Conservation (phyloP, 2,113 vertebrate species). For the Etia nguti region DNA sequence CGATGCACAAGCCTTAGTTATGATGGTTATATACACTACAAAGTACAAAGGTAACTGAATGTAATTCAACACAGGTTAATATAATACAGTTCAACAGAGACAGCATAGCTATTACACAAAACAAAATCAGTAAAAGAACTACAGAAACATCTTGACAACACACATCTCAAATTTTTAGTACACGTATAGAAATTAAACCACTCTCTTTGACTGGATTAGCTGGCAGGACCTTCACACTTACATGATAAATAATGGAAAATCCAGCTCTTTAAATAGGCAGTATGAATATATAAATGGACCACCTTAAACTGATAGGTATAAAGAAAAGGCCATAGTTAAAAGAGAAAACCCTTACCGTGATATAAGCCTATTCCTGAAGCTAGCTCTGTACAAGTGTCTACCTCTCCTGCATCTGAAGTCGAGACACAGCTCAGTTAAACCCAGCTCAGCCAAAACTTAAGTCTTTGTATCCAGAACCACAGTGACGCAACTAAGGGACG, state of each 20-base stretch:
- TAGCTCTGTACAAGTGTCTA: constrained; percentile 1
- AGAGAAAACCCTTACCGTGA: constrained; percentile 49
- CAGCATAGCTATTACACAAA: not conserved
- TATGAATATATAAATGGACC: not conserved
- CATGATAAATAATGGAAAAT: not conserved
- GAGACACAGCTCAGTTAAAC: constrained; percentile 37
- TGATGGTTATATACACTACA: not conserved
- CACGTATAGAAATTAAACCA: not conserved
- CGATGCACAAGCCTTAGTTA: not conserved
- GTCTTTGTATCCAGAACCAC: constrained; percentile 60
- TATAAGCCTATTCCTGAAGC: constrained; percentile 13
- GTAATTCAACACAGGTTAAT: not conserved
- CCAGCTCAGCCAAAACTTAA: constrained; percentile 52
- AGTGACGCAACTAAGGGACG: constrained; percentile 59
- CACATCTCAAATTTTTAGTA: not conserved
- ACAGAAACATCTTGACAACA: not conserved
- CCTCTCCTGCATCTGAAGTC: constrained; percentile 24
- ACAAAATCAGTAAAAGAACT: not conserved
- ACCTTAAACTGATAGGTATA: not conserved
- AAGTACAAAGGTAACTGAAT: not conserved
- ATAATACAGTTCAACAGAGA: not conserved
- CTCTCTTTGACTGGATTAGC: not conserved
- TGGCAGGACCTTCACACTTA: not conserved
- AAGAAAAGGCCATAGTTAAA: not conserved
- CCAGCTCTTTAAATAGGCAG: not conserved